Percentiles rank a stretch among this genome's conserved stretches.
Evolutionary conservation across 2,113 vertebrate genomes (phyloP).

Genomic region (Silurus meridionalis): DNA sequence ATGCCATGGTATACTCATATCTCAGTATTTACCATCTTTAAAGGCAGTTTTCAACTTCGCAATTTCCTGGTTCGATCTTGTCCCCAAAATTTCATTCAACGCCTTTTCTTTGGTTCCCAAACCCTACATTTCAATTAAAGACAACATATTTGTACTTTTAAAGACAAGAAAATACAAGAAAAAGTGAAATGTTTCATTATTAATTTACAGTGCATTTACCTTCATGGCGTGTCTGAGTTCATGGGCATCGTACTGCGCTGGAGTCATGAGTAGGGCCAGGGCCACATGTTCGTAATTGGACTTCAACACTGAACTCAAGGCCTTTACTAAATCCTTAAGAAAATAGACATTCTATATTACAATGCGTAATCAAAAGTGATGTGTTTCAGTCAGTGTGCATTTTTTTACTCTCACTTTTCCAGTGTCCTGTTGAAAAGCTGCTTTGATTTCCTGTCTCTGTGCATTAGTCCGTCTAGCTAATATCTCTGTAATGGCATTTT

Average conservation of each 20-base stretch:
- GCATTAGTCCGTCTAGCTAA: slow-evolving; percentile 82
- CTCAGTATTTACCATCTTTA: slow-evolving; percentile 71
- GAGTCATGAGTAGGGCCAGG: slow-evolving; percentile 83
- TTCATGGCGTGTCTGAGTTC: slow-evolving; percentile 71
- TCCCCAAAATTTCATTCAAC: slow-evolving; percentile 83
- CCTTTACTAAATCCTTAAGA: slow-evolving; percentile 74
- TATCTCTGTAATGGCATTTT: slow-evolving; percentile 82
- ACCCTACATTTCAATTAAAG: slow-evolving; percentile 65
- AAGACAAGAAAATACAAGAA: not conserved
- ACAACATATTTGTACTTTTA: not conserved
- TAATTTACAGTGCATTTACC: slow-evolving; percentile 51
- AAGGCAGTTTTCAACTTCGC: slow-evolving; percentile 75
- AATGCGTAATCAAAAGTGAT: not conserved
- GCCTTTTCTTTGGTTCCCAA: slow-evolving; percentile 84
- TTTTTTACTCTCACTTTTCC: slow-evolving; percentile 75
- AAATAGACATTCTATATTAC: not conserved
- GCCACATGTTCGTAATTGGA: slow-evolving; percentile 77
- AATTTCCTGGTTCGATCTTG: slow-evolving; percentile 83
- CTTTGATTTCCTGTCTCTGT: slow-evolving; percentile 88
- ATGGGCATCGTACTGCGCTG: slow-evolving; percentile 83
- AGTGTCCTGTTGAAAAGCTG: slow-evolving; percentile 76
- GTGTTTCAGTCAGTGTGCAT: not conserved
- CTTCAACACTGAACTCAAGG: slow-evolving; percentile 78
- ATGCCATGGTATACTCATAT: not conserved
- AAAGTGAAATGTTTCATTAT: not conserved